Evolutionary conservation across 2,113 vertebrate species (phyloP), one percentile per base, ranked within the genome.

Genomic region (Pterocles orientalis): DNA sequence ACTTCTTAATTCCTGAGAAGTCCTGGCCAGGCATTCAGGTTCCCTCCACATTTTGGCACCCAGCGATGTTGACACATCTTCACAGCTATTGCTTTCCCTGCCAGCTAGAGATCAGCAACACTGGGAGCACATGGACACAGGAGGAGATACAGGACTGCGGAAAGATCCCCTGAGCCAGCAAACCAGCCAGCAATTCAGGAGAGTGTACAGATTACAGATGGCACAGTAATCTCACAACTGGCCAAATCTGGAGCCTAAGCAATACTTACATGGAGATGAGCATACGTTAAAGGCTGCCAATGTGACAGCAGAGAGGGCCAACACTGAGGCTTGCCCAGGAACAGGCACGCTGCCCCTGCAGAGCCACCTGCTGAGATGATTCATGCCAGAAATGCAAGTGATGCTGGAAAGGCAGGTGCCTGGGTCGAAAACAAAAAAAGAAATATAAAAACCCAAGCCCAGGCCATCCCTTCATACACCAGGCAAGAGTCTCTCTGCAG

Each of bases 201-300:
- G 41, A 84, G 69, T 0, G 0, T 54, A 58, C 36, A 51, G 82
- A 68, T 85, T 95, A 84, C 92, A 96, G 95, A 94, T 95, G 92
- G 96, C 50, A 70, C 41, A 87, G 14, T 89, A 89, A 82, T 86
- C 77, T 94, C 84, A 91, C 83, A 69, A 85, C 89, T 95, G 91
- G 96, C 83, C 90, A 92, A 68, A 92, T 86, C 1, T 77, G 31
- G 31, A 76, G 80, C 50, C 86, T 92, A 62, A 69, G 73, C 77
- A 92, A 47, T 80, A 94, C 79, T 95, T 95, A 80, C 18, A 76
- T 85, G 88, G 91, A 96, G 84, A 96, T 73, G 47, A 96, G 91
- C 58, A 50, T n/a, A 76, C 47, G 66, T 47, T 87, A 66, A 75
- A 87, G 81, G 73, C 83, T 95, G 95, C 94, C 96, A 94, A 0